phyloP scores from a whole-genome alignment of 2,113 vertebrate species.

The Sigmodon hispidus region DNA sequence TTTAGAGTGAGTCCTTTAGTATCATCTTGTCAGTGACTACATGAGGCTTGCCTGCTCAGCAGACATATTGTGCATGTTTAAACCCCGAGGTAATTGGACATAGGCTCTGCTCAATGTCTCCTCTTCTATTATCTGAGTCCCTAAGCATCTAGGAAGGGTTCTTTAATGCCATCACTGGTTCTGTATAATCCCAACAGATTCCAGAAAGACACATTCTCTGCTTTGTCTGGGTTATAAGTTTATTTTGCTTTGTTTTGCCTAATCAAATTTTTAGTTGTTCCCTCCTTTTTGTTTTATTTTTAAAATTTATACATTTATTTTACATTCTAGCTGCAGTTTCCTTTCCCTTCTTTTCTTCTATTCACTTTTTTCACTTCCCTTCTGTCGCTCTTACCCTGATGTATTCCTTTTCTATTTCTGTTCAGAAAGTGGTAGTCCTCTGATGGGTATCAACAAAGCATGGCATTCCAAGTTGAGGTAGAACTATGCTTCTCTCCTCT shows the following conservation, averaged over 20 bases:
- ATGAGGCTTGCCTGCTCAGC: neutral
- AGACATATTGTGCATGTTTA: neutral
- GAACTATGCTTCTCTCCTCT: no score
- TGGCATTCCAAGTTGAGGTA: no score
- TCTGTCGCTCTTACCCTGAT: no score
- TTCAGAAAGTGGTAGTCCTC: no score
- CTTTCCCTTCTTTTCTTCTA: no score
- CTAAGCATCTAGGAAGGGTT: neutral
- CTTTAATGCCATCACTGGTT: neutral
- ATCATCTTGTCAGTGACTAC: neutral
- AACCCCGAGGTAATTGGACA: neutral
- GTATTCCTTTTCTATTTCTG: no score
- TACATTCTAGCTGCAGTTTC: no score
- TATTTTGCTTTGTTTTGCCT: neutral
- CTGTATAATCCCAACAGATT: neutral
- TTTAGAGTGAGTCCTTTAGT: neutral
- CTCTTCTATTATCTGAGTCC: neutral
- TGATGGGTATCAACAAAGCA: no score
- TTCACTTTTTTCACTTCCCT: no score
- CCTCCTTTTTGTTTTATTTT: neutral
- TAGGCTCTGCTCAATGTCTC: neutral
- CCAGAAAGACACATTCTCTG: neutral
- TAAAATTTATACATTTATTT: no score
- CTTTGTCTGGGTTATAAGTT: neutral
- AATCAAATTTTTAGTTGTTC: no score